These are phyloP conservation scores for Coptotermes formosanus DNA, from an alignment of 1,140 invertebrate species.

Conservation along the genomic window DNA sequence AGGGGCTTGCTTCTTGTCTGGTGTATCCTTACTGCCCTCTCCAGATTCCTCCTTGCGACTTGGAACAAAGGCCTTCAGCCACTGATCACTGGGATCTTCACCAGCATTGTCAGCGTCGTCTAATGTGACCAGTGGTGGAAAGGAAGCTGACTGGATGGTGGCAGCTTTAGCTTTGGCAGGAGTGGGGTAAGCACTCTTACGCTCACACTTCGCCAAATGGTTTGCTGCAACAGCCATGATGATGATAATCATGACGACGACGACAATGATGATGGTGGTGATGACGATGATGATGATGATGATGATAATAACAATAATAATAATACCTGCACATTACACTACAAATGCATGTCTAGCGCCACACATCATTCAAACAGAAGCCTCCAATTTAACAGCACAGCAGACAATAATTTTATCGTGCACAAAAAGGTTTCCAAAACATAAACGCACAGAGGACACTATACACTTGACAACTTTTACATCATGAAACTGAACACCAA, in stretches of 20 bases:
- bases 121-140: slow-evolving; percentile 36
- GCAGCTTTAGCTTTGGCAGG: slow-evolving; percentile 57
- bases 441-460: too few relatives aligned
- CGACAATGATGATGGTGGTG: too few relatives aligned
- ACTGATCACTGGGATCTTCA: slow-evolving; percentile 32
- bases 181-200: slow-evolving; percentile 61
- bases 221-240: slow-evolving; percentile 47
- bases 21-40: slow-evolving; percentile 16
- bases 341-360: too few relatives aligned
- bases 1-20: slow-evolving; percentile 22
- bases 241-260: too few relatives aligned
- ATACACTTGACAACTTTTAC: too few relatives aligned
- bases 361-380: too few relatives aligned
- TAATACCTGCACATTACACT: too few relatives aligned
- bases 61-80: slow-evolving; percentile 32
- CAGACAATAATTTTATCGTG: too few relatives aligned
- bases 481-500: background rate
- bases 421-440: too few relatives aligned
- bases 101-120: slow-evolving; percentile 33
- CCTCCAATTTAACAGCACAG: too few relatives aligned
- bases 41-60: slow-evolving; percentile 28
- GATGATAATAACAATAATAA: too few relatives aligned
- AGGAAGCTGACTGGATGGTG: slow-evolving; percentile 45
- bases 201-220: slow-evolving; percentile 61
- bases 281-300: too few relatives aligned